phyloP scores from a whole-genome alignment of 2,113 vertebrate genomes.

The Gambusia holbrooki region DNA sequence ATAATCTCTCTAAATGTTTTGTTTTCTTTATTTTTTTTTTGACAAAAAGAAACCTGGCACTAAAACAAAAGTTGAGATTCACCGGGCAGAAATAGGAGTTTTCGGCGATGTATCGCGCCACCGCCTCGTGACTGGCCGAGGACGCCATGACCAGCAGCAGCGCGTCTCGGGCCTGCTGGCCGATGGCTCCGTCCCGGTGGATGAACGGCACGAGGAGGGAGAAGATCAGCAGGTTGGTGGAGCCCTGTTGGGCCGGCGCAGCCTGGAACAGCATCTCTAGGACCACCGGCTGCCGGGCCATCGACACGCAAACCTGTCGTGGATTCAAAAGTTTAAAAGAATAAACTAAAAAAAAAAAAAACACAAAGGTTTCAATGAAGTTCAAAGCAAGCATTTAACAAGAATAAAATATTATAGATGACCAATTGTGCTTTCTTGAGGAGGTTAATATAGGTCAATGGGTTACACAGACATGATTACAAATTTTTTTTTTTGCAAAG shows the following conservation, averaged over 20 bases:
- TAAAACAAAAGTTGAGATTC: neutral
- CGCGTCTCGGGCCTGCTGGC: conserved; percentile 93
- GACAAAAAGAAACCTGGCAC: neutral
- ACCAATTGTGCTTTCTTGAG: too few relatives aligned
- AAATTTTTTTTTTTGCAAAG: too few relatives aligned
- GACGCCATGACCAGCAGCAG: conserved; percentile 96
- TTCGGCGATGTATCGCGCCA: conserved; percentile 90
- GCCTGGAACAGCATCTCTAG: conserved; percentile 91
- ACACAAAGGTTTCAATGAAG: neutral
- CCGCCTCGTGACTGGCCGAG: conserved; percentile 85
- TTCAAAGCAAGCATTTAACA: neutral
- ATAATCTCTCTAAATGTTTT: neutral
- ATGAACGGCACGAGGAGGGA: conserved; percentile 95
- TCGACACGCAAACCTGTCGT: conserved; percentile 85
- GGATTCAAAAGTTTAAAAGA: neutral
- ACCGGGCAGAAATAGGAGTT: conserved; percentile 99
- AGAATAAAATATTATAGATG: neutral
- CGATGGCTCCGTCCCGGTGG: conserved; percentile 91
- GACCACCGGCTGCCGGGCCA: conserved; percentile 88
- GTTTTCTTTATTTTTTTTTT: too few relatives aligned
- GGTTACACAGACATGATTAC: too few relatives aligned
- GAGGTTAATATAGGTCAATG: too few relatives aligned
- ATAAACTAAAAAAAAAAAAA: neutral
- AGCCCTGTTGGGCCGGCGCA: conserved; percentile 82
- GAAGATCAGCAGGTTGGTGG: conserved; percentile 91